Base-by-base conservation (phyloP, 2,797 vertebrate genomes). In the Chelonia mydas region DNA sequence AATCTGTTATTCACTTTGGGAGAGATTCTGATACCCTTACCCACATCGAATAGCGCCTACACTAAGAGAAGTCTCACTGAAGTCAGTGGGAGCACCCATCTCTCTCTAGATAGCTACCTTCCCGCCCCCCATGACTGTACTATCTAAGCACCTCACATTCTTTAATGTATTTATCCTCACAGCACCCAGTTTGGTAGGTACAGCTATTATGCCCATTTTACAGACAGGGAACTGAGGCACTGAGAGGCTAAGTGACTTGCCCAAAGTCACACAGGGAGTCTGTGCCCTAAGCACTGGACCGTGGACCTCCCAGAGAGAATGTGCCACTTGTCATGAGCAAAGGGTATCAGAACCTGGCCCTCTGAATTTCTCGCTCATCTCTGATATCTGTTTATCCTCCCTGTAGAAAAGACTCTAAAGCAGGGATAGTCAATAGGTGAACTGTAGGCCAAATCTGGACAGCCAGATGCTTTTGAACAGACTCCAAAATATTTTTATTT, bases 1-100 rank as follows among this genome's bases (percentile, higher is more conserved):
- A 93, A 61, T 6, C 77, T 92, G 83, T 57, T 19, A 88, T 76
- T 94, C 92, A 59, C 55, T 89, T 74, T 9, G 9, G 93, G 80
- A 97, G 86, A 94, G 90, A 96, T 80, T 96, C 81, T 88, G 95
- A 97, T 81, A 88, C 87, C 83, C 72, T 81, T 94, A 95, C 93
- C 53, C 92, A 85, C 65, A 41, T 51, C 9, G 55, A 90, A 65
- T 21, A n/a, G 51, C 92, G 74, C 87, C 83, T 33, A 15, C 65
- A 90, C 1, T 0, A 90, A 79, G 93, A 78, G 92, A 1, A 1
- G 86, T 92, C 54, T 84, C 77, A 87, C 74, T 87, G 82, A 92
- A 94, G 95, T 90, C 3, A 90, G 31, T 83, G 68, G 28, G 57
- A 13, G 57, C 6, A 6, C 57, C 57, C 57, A 61, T 61, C 28